Conservation (phyloP, 2,797 vertebrate genomes). For the Cynopterus sphinx region DNA sequence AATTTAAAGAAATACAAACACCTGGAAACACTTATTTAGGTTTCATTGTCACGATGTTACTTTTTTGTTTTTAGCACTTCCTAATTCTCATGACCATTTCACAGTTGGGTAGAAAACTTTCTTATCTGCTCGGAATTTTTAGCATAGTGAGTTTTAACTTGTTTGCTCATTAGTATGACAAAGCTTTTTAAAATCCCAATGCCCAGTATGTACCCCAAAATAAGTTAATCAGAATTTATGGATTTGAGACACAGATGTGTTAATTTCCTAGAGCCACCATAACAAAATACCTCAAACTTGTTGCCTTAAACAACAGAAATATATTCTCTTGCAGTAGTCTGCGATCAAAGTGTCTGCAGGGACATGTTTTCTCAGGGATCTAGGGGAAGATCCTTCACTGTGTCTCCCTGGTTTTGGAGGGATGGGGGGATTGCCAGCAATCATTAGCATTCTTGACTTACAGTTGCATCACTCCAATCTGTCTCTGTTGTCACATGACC, state of each 20-base stretch:
- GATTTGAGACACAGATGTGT: neutral
- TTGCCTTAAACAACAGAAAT: neutral
- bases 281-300: neutral
- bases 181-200: neutral
- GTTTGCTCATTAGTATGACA: neutral
- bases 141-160: neutral
- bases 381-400: neutral
- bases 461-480: neutral
- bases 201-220: neutral
- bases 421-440: neutral
- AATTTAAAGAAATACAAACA: neutral
- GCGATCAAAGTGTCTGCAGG: neutral
- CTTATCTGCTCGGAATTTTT: neutral
- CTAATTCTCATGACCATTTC: conserved; percentile 10
- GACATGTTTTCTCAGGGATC: fast-evolving
- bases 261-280: neutral
- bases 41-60: neutral
- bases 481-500: neutral
- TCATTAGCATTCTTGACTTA: neutral
- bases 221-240: neutral
- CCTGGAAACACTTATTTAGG: neutral
- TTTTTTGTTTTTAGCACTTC: neutral
- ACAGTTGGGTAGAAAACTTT: neutral
- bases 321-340: neutral
- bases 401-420: neutral